phyloP scores from a whole-genome alignment of 2,797 vertebrate species.

The Epinephelus malabaricus region DNA sequence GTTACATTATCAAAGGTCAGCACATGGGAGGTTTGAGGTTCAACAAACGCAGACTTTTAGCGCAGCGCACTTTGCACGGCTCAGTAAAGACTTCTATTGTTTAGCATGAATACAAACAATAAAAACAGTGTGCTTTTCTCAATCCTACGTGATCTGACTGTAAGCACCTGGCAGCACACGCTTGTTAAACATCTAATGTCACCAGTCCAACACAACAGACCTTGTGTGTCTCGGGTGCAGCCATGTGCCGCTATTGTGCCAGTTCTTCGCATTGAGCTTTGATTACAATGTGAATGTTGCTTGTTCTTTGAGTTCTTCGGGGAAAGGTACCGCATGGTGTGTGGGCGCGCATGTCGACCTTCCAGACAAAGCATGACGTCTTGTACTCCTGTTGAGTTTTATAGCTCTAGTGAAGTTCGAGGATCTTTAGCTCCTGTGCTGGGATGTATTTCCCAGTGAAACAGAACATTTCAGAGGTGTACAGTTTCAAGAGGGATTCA shows the following conservation, averaged over 20 bases:
- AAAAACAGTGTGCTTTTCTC: neutral
- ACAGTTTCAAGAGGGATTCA: too few relatives aligned
- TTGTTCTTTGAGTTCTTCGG: conserved; percentile 6
- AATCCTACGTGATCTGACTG: neutral
- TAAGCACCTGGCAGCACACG: neutral
- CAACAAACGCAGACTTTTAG: neutral
- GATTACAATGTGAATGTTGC: neutral
- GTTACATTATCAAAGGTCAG: conserved; percentile 40
- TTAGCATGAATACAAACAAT: neutral
- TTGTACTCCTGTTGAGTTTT: conserved; percentile 31
- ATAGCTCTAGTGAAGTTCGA: too few relatives aligned
- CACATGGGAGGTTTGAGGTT: neutral
- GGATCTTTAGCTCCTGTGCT: too few relatives aligned
- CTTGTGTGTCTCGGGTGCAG: neutral
- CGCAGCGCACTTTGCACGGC: neutral
- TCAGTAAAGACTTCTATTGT: neutral
- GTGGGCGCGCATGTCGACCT: conserved; percentile 32
- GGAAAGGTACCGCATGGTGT: neutral
- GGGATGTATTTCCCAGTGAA: too few relatives aligned
- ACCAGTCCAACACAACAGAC: neutral
- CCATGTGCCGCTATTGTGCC: neutral
- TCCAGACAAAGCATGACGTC: conserved; percentile 37
- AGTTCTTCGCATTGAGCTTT: neutral
- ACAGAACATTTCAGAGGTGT: too few relatives aligned
- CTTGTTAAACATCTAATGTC: neutral